phyloP scores from a whole-genome alignment of 2,113 vertebrate species.

The Phalacrocorax brasilianus region DNA sequence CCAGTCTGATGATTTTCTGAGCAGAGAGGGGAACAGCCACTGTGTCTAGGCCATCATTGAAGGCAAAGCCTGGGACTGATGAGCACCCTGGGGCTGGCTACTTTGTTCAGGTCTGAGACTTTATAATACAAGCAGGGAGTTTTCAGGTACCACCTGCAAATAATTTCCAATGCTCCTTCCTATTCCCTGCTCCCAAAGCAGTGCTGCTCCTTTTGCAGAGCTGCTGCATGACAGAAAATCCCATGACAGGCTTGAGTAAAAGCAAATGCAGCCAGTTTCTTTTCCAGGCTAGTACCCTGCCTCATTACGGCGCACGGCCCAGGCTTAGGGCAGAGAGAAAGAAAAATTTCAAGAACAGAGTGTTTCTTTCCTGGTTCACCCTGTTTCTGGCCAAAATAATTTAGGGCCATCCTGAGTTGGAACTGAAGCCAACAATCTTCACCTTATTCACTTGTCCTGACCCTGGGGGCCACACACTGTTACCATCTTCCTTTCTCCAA shows the following conservation, averaged over 20 bases:
- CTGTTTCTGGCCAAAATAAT: neutral
- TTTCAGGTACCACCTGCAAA: neutral
- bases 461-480: too few relatives aligned
- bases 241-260: neutral
- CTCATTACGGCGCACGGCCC: neutral
- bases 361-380: neutral
- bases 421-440: neutral
- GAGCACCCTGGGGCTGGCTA: neutral
- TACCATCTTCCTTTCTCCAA: neutral
- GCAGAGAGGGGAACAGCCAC: neutral
- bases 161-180: neutral
- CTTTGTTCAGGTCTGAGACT: neutral
- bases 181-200: neutral
- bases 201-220: neutral
- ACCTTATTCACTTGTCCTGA: neutral
- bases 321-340: neutral
- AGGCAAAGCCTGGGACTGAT: neutral
- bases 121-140: accelerated
- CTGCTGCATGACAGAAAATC: neutral
- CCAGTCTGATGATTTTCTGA: neutral
- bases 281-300: neutral
- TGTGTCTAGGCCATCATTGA: neutral
- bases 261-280: neutral
- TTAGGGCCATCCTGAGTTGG: neutral
- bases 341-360: neutral